Evolutionary conservation across 2,888 invertebrate genomes (phyloP).

Genomic region (Harpagoxenus sublaevis): DNA sequence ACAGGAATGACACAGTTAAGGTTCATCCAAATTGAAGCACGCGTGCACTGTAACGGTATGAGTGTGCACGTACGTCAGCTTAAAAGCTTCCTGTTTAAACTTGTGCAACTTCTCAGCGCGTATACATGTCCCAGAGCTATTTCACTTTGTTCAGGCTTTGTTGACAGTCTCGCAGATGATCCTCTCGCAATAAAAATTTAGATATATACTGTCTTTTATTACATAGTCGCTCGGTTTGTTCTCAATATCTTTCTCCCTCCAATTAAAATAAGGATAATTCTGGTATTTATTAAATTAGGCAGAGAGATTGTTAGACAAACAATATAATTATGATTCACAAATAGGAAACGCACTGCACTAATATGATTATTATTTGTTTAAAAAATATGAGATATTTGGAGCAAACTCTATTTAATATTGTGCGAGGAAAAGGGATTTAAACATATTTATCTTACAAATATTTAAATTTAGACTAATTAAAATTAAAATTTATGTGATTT

Average conservation of each 20-base stretch:
- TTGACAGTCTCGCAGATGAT: conserved; percentile 23
- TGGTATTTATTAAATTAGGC: not conserved
- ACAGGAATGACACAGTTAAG: conserved; percentile 50
- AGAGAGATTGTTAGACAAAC: not conserved
- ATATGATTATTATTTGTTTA: not conserved
- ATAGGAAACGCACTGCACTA: not conserved
- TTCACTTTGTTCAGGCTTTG: conserved; percentile 31
- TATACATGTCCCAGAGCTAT: conserved; percentile 42
- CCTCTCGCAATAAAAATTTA: conserved; percentile 12
- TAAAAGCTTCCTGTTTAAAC: conserved; percentile 47
- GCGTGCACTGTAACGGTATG: not conserved
- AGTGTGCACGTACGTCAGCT: conserved; percentile 36
- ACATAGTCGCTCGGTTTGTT: not conserved
- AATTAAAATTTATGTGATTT: not conserved
- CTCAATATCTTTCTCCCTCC: not conserved
- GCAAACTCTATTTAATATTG: not conserved
- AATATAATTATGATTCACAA: not conserved
- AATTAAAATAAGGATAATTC: not conserved
- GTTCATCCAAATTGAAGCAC: conserved; percentile 52
- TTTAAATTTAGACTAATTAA: not conserved
- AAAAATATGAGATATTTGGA: not conserved
- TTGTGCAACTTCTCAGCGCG: conserved; percentile 46
- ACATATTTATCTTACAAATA: not conserved
- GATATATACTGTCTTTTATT: not conserved
- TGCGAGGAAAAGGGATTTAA: not conserved